These are phyloP conservation scores for Xenus cinereus DNA, from an alignment of 2,113 vertebrate species.

Conservation along the genomic window DNA sequence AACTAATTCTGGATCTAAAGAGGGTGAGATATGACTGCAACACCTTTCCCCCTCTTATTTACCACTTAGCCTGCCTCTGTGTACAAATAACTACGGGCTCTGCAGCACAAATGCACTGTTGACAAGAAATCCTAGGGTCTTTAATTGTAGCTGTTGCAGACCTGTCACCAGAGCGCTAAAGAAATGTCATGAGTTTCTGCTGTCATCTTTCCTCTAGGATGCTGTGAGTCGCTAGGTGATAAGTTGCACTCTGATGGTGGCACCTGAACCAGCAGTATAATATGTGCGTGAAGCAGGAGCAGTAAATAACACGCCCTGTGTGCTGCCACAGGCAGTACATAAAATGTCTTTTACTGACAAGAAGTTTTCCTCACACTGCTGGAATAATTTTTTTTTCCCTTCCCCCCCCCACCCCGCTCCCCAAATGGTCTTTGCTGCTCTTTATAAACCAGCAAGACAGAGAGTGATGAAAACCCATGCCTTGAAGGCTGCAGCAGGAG, in stretches of 20 bases:
- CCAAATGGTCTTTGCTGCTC: background rate
- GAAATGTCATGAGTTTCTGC: background rate
- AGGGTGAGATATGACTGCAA: background rate
- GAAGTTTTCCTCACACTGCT: background rate
- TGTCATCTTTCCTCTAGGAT: constrained; percentile 35
- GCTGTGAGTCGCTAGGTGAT: constrained; percentile 43
- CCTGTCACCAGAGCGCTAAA: background rate
- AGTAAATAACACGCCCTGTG: constrained; percentile 38
- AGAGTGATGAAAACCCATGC: background rate
- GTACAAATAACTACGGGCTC: background rate
- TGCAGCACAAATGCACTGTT: background rate
- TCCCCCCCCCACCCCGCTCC: no score
- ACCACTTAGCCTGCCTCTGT: background rate
- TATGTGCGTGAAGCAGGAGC: background rate
- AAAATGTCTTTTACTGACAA: constrained; percentile 30
- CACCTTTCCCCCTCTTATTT: background rate
- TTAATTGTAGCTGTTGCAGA: constrained; percentile 31
- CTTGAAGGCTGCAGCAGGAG: background rate
- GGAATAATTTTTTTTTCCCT: background rate
- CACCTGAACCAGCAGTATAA: constrained; percentile 41
- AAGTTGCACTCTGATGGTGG: constrained; percentile 47
- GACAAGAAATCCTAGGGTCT: background rate
- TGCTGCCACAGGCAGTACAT: background rate
- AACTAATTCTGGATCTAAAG: background rate
- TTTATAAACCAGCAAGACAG: background rate